phyloP scores from a whole-genome alignment of 1,140 invertebrate genomes.

The Pissodes strobi region DNA sequence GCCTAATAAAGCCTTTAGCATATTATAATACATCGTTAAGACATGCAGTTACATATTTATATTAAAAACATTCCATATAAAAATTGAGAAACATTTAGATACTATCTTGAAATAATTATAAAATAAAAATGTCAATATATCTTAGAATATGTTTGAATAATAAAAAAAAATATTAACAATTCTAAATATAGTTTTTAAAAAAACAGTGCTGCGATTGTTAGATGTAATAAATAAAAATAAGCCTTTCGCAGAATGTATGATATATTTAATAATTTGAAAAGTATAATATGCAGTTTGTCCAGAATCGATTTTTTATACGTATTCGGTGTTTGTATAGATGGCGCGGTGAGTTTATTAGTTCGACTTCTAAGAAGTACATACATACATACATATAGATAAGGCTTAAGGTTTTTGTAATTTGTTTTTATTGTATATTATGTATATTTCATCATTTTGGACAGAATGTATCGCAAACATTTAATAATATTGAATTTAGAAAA shows the following conservation, averaged over 20 bases:
- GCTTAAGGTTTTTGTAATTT: slow-evolving; percentile 41
- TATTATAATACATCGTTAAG: slow-evolving; percentile 48
- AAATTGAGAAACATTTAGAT: slow-evolving; percentile 42
- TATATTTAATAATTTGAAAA: slow-evolving; percentile 47
- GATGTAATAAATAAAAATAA: slow-evolving; percentile 52
- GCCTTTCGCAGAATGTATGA: slow-evolving; percentile 55
- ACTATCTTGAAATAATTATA: slow-evolving; percentile 43
- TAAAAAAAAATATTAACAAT: slow-evolving; percentile 49
- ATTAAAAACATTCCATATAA: slow-evolving; percentile 52
- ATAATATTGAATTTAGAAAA: slow-evolving; percentile 57
- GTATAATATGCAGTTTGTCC: slow-evolving; percentile 47
- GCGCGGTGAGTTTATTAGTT: slow-evolving; percentile 33
- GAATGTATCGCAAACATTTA: slow-evolving; percentile 55
- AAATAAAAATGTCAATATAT: slow-evolving; percentile 48
- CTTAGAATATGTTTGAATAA: slow-evolving; percentile 44
- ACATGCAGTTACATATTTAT: slow-evolving; percentile 48
- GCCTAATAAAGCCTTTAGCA: slow-evolving; percentile 55
- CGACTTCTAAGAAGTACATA: slow-evolving; percentile 50
- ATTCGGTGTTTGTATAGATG: slow-evolving; percentile 41
- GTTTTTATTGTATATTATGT: slow-evolving; percentile 36
- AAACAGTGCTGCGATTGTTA: slow-evolving; percentile 50
- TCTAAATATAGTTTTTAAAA: slow-evolving; percentile 50
- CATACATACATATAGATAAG: slow-evolving; percentile 20
- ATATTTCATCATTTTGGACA: slow-evolving; percentile 52
- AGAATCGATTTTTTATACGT: slow-evolving; percentile 46